Evolutionary conservation across 2,888 invertebrate genomes (phyloP), one percentile per base, ranked within the genome.

Genomic region (Synanthedon myopaeformis): DNA sequence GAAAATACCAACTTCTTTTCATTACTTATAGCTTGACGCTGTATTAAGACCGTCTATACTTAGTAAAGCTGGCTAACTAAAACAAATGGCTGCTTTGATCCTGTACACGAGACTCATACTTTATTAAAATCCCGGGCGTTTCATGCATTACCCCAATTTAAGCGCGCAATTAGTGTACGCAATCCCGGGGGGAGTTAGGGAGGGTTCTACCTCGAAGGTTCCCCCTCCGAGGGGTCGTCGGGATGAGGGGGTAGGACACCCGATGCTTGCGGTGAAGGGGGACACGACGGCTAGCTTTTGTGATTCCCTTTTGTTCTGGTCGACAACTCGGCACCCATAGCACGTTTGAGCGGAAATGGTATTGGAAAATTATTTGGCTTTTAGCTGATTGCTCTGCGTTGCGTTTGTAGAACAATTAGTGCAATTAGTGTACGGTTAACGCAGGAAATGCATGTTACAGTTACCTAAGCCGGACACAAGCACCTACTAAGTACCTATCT

Each of bases 291-390:
- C 70, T 74, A 75, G 77, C 72, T 76, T 79, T 77, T 78, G 76
- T 76, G 70, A 71, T 71, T 70, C 76, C 66, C 72, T 71, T 76
- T 75, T 79, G 76, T 79, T 70, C 76, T 64, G 70, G 63, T 61
- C 70, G 70, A 73, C 79, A 78, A 70, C 63, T 61, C 70, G 70
- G 74, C 79, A 78, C 79, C 75, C 79, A 72, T 61, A 60, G 62
- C 64, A 64, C 65, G n/a, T 64, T 66, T 62, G 63, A 71, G 65
- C 76, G 82, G 82, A 82, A 82, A 86, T 84, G 79, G 76, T 76
- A 84, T 84, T 83, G 80, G 82, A 82, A 85, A 85, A 82, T 82
- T 76, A 80, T 82, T 83, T 75, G 69, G 81, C 85, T 86, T 85
- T 86, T 86, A 86, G 85, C 70, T 83, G 83, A 86, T 86, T 86